Evolutionary conservation across 2,113 vertebrate genomes (phyloP), one percentile per base, ranked within the genome.

Genomic region (Scomber colias): DNA sequence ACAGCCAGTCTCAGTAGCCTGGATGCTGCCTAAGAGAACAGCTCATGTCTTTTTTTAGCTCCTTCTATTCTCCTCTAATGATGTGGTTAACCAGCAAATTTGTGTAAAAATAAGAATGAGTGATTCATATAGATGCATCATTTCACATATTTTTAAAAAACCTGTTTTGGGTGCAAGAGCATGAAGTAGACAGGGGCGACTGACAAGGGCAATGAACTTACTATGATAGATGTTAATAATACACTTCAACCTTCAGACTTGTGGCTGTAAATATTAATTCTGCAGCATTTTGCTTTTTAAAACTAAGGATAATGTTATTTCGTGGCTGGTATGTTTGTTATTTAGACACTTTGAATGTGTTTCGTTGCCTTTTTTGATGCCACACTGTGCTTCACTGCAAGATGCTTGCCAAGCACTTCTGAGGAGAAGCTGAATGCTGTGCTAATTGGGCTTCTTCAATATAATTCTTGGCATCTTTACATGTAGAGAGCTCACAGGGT

Each of bases 401-500:
- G 46, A 12, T 40, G 24, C 69, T 60, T 55, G 64, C 35, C 5
- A 60, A 14, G 31, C 11, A 14, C 53, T 61, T 75, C 51, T 21
- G 17, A 35, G 14, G 27, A 13, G 48, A 71, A 79, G 56, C 69
- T 67, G 54, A 77, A 84, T 82, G 62, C 53, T 15, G 24, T 1
- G 4, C 53, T 85, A 68, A 71, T 77, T 72, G 61, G 21, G 11
- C 11, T 31, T 75, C 72, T 17, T 69, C 5, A 79, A 46, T 31
- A 5, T 55, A 15, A 27, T 45, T 24, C 12, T 8, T n/a, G 12
- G 11, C 12, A 11, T 55, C 46, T 82, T 74, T 51, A 64, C 17
- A 60, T 82, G 50, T 46, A 49, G 55, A 17, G 17, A 50, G 61
- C 75, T 81, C 77, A 54, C 79, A 85, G 85, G 77, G 46, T 89